These are phyloP conservation scores for Ophion ellenae DNA, from an alignment of 2,888 invertebrate genomes.

Conservation along the genomic window DNA sequence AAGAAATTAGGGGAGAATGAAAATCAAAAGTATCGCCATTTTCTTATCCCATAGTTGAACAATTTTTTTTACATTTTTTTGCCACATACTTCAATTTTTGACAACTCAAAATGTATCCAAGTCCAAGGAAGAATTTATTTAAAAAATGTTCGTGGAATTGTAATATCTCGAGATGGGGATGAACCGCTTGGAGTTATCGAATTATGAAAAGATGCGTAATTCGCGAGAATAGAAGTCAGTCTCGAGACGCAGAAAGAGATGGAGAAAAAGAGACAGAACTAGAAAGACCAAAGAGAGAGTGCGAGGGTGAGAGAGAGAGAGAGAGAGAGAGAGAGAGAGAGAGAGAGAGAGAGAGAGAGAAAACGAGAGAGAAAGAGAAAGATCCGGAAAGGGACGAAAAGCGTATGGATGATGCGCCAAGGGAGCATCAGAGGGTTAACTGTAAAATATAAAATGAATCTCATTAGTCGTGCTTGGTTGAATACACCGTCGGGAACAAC, in stretches of 20 bases:
- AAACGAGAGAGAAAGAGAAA: constrained; percentile 8
- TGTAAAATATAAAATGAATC: constrained; percentile 81
- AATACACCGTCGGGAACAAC: constrained; percentile 56
- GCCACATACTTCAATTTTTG: background rate
- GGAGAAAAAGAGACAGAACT: background rate
- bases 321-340: constrained; percentile 2
- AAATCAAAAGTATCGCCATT: too few relatives aligned
- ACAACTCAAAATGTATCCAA: background rate
- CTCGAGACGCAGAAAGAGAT: background rate
- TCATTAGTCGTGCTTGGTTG: constrained; percentile 75
- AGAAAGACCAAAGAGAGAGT: background rate
- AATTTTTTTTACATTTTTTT: too few relatives aligned
- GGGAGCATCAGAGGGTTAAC: constrained; percentile 75
- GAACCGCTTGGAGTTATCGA: constrained; percentile 35
- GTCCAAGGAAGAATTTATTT: background rate
- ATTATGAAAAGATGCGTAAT: constrained; percentile 25
- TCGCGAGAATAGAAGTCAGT: constrained; percentile 47
- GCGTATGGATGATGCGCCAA: constrained; percentile 63
- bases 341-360: constrained; percentile 6
- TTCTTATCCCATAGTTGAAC: too few relatives aligned
- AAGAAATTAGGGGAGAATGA: too few relatives aligned
- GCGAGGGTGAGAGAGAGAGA: constrained; percentile 14
- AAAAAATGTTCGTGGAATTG: background rate
- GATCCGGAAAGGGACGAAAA: constrained; percentile 41
- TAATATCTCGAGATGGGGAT: constrained; percentile 11